A percentile compares a stretch with the other conserved stretches of the same genome.
Conservation (phyloP, 2,797 vertebrate species). For the Synanceia verrucosa region DNA sequence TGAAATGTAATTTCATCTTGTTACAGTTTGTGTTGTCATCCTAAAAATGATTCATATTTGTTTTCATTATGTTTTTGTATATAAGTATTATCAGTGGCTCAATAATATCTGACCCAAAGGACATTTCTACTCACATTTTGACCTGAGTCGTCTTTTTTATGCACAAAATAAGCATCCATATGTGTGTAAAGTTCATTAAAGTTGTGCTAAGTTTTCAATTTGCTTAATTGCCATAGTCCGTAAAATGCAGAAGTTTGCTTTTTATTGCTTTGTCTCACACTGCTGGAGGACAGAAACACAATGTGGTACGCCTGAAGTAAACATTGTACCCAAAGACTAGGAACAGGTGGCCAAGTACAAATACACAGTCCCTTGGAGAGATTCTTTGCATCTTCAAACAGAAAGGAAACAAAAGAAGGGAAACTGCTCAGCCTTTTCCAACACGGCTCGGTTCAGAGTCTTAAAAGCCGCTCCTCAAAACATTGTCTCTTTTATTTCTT, state of each 20-base stretch:
- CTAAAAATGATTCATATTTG: background rate
- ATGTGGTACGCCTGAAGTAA: constrained; percentile 39
- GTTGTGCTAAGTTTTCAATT: constrained; percentile 24
- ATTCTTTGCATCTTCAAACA: constrained; percentile 49
- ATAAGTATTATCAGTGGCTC: background rate
- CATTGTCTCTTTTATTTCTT: constrained; percentile 39
- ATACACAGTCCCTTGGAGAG: constrained; percentile 39
- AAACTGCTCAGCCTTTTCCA: constrained; percentile 30
- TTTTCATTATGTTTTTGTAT: background rate
- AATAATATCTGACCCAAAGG: background rate
- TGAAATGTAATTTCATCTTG: background rate
- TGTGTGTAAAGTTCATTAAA: constrained; percentile 30
- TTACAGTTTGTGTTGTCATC: background rate
- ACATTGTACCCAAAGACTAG: constrained; percentile 41
- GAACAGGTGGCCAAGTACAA: constrained; percentile 60
- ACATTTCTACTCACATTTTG: background rate
- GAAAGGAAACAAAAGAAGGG: constrained; percentile 31
- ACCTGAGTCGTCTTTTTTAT: constrained; percentile 1
- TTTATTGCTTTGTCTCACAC: constrained; percentile 15
- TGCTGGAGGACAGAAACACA: constrained; percentile 16
- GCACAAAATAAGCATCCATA: background rate
- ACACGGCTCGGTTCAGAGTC: constrained; percentile 12
- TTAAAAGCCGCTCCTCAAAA: constrained; percentile 15
- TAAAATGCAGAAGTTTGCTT: constrained; percentile 30
- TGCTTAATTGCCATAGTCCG: constrained; percentile 18